A percentile compares a stretch with the other conserved stretches of the same genome.
phyloP scores from a whole-genome alignment of 2,113 vertebrate species.

The Cottus gobio region DNA sequence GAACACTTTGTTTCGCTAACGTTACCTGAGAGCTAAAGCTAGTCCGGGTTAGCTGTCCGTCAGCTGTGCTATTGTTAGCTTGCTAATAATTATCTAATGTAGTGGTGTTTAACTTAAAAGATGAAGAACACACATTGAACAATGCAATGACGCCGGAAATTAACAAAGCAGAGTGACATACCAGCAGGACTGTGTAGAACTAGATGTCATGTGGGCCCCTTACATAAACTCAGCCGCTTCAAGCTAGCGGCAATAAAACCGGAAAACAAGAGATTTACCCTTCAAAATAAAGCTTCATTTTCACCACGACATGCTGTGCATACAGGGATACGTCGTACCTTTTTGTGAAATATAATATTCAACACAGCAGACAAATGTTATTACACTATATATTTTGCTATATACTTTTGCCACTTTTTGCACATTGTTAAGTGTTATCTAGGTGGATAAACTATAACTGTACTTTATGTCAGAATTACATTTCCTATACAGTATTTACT shows the following conservation, averaged over 20 bases:
- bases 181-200: conserved; percentile 35
- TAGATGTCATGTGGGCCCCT: background rate
- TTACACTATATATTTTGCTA: too few species aligned
- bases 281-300: conserved; percentile 54
- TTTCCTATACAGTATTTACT: background rate
- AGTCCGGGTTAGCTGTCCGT: conserved; percentile 18
- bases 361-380: background rate
- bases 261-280: rapidly evolving
- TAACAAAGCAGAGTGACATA: conserved; percentile 31
- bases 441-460: background rate
- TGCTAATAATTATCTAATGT: background rate
- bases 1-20: conserved; percentile 51
- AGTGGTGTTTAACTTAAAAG: background rate
- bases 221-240: background rate
- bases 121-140: background rate
- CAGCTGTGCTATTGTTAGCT: background rate
- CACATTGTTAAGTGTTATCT: too few species aligned
- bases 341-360: background rate
- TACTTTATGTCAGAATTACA: background rate
- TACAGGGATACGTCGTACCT: background rate
- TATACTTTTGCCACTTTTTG: background rate
- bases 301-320: too few species aligned
- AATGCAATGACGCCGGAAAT: background rate
- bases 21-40: conserved; percentile 23
- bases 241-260: background rate